Percentiles rank a stretch among this genome's conserved stretches.
Conservation (phyloP, 2,797 vertebrate genomes). For the Smutsia temminckii region DNA sequence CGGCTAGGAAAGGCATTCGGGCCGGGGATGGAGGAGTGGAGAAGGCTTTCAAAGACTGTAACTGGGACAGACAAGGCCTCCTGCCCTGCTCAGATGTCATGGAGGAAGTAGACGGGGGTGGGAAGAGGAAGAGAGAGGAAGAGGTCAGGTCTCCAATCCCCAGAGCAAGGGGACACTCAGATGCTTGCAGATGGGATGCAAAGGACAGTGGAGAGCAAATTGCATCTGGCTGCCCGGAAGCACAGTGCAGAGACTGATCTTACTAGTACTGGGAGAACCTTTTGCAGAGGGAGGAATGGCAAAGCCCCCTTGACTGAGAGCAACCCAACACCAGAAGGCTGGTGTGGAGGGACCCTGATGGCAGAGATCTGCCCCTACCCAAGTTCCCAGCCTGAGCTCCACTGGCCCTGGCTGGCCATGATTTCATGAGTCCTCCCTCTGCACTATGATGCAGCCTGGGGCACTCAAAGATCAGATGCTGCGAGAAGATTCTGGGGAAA, state of each 20-base stretch:
- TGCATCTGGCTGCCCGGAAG: conserved; percentile 73
- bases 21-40: conserved; percentile 55
- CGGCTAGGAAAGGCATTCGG: background rate
- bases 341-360: background rate
- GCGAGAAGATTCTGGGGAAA: background rate
- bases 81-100: conserved; percentile 81
- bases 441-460: fast-evolving
- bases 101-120: conserved; percentile 76
- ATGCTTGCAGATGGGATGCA: conserved; percentile 85
- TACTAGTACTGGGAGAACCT: conserved; percentile 68
- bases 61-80: conserved; percentile 78
- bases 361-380: background rate
- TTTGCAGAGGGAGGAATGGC: conserved; percentile 71
- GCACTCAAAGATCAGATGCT: background rate
- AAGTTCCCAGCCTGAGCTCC: conserved; percentile 34
- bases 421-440: background rate
- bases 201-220: conserved; percentile 68
- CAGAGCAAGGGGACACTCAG: conserved; percentile 82
- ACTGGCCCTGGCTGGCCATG: fast-evolving
- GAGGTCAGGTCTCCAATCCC: conserved; percentile 82
- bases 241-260: conserved; percentile 54
- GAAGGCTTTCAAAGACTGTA: conserved; percentile 60
- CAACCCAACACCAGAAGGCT: background rate
- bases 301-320: background rate
- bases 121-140: conserved; percentile 80